Conservation (phyloP, 2,888 invertebrate genomes). For the Conus canariensis region DNA sequence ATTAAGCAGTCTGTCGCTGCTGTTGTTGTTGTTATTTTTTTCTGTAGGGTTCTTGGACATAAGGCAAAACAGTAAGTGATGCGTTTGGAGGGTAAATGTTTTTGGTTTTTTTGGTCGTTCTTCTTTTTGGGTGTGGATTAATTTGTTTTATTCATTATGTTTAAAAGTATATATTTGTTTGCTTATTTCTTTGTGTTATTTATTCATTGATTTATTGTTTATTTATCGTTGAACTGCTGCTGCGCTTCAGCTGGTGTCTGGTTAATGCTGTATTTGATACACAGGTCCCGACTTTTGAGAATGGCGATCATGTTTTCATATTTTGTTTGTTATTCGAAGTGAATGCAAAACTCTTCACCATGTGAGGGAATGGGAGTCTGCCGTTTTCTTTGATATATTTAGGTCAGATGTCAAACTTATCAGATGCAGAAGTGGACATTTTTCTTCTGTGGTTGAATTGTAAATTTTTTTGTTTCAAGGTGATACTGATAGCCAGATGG, state of each 20-base stretch:
- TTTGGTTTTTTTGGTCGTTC: neutral
- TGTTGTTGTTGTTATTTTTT: neutral
- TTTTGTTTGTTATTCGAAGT: neutral
- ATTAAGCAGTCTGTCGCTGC: neutral
- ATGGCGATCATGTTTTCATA: too few relatives aligned
- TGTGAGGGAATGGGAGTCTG: too few relatives aligned
- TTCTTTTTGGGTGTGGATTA: too few relatives aligned
- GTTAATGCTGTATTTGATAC: neutral
- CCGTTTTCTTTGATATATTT: too few relatives aligned
- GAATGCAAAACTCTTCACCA: neutral
- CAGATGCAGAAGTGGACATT: too few relatives aligned
- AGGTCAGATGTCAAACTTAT: too few relatives aligned
- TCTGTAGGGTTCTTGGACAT: conserved; percentile 30
- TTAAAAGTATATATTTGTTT: neutral
- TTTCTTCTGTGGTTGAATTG: too few relatives aligned
- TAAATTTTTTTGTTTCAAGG: neutral
- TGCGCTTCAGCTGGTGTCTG: neutral
- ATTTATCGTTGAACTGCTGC: neutral
- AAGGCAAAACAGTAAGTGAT: conserved; percentile 29
- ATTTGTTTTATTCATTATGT: neutral
- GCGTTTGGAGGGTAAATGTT: neutral
- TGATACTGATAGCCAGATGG: too few relatives aligned
- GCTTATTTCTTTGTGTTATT: neutral
- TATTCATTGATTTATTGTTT: neutral
- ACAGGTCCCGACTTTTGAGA: neutral